A percentile compares a stretch with the other conserved stretches of the same genome.
phyloP scores from a whole-genome alignment of 2,113 vertebrate genomes.

The Hylia prasina region DNA sequence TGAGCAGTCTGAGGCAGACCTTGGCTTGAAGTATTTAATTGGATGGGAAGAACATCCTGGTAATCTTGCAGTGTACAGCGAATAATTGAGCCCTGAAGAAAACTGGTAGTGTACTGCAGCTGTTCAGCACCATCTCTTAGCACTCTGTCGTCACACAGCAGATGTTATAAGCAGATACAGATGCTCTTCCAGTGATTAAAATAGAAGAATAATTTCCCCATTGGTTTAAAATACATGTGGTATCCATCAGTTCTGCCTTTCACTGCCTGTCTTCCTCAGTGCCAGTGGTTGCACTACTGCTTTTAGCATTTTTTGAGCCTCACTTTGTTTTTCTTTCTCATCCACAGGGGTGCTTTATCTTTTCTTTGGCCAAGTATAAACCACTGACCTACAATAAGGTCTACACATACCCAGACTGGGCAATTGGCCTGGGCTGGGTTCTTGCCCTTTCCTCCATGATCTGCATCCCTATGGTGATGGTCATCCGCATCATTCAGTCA shows the following conservation, averaged over 20 bases:
- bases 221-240: not conserved
- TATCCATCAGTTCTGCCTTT: not conserved
- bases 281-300: not conserved
- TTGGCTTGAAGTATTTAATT: not conserved
- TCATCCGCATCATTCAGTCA: slow-evolving; percentile 89
- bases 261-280: not conserved
- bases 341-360: slow-evolving; percentile 91
- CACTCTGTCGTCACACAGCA: not conserved
- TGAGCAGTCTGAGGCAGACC: not conserved
- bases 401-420: slow-evolving; percentile 93
- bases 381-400: slow-evolving; percentile 97
- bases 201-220: not conserved
- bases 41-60: not conserved
- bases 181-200: not conserved
- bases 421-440: slow-evolving; percentile 92
- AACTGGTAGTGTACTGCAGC: not conserved
- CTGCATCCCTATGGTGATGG: slow-evolving; percentile 93
- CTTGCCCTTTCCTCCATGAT: slow-evolving; percentile 94
- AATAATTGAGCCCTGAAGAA: not conserved
- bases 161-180: not conserved
- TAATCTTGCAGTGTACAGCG: not conserved
- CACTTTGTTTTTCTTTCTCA: slow-evolving; percentile 10
- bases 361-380: slow-evolving; percentile 94
- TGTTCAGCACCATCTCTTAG: not conserved
- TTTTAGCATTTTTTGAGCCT: not conserved